Evolutionary conservation across 2,888 invertebrate species (phyloP).

Genomic region (Linnaemya tessellans): DNA sequence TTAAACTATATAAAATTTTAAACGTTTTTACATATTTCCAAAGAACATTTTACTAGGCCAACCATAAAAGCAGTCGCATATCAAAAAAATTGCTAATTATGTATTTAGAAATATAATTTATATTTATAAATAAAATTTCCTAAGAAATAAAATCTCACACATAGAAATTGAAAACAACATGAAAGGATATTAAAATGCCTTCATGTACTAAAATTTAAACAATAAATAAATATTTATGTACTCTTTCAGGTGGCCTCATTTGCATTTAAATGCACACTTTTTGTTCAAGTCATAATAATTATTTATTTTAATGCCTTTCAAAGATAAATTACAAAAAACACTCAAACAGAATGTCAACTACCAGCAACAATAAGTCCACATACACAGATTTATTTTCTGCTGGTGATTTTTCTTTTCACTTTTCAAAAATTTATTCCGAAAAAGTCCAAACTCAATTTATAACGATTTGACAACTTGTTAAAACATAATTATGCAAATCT

Average conservation of each 20-base stretch:
- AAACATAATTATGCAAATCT: constrained; percentile 69
- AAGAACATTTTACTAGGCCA: too few species aligned
- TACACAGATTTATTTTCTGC: constrained; percentile 48
- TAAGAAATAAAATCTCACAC: too few species aligned
- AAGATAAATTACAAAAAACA: neutral
- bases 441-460: constrained; percentile 63
- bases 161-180: neutral
- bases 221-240: neutral
- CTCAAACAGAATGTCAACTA: constrained; percentile 42
- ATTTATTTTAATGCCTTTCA: neutral
- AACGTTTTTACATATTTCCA: too few species aligned
- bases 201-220: neutral
- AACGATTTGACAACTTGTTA: constrained; percentile 69
- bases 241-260: neutral
- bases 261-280: neutral
- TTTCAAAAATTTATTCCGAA: constrained; percentile 50
- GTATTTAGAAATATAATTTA: too few species aligned
- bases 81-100: too few species aligned
- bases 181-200: neutral
- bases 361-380: neutral
- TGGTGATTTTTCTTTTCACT: constrained; percentile 21
- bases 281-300: neutral
- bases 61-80: too few species aligned
- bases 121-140: too few species aligned
- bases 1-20: too few species aligned